phyloP scores from a whole-genome alignment of 2,888 invertebrate species.

The Rutpela maculata region DNA sequence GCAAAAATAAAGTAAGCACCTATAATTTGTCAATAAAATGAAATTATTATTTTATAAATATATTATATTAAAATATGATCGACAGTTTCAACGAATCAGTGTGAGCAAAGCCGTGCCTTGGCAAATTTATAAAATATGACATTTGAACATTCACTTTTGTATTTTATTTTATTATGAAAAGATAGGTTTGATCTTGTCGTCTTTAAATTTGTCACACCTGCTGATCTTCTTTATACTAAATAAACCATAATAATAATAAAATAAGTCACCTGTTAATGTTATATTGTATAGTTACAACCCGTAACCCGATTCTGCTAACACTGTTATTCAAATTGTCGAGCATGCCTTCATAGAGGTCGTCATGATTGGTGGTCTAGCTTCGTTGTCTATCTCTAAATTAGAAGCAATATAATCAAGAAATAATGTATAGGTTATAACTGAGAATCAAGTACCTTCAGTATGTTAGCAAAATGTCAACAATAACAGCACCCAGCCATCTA shows the following conservation, averaged over 20 bases:
- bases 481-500: constrained; percentile 34
- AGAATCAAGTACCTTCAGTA: constrained; percentile 30
- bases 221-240: not conserved
- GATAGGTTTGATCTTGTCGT: not conserved
- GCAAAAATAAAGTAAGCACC: too few relatives aligned
- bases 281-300: not conserved
- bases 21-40: not conserved
- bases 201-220: not conserved
- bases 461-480: constrained; percentile 40
- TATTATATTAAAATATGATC: not conserved
- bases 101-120: not conserved
- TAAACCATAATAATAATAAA: not conserved
- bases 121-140: not conserved
- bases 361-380: not conserved
- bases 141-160: not conserved
- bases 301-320: not conserved
- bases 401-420: not conserved
- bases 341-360: not conserved
- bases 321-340: not conserved
- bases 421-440: not conserved
- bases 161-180: not conserved
- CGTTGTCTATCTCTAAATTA: not conserved
- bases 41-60: not conserved
- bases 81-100: not conserved
- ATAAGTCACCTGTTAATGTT: not conserved